Conservation (phyloP, 2,113 vertebrate species). For the Melanerpes aurifrons region DNA sequence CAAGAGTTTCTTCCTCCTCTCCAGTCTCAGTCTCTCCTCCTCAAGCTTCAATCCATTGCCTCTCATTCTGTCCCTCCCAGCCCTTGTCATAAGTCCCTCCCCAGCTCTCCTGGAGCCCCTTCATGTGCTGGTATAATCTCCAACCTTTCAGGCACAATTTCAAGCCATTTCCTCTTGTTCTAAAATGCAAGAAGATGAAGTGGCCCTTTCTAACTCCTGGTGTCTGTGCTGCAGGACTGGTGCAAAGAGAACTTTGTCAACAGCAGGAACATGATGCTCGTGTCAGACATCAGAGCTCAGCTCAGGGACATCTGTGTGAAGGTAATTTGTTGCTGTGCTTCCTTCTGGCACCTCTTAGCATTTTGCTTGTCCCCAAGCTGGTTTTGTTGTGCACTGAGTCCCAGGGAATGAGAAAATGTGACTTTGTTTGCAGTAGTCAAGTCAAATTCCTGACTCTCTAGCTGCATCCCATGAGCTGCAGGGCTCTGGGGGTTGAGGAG, state of each 20-base stretch:
- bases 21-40: no score
- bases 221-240: conserved; percentile 85
- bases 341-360: background rate
- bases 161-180: no score
- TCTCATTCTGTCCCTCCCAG: no score
- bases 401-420: background rate
- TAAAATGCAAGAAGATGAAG: no score
- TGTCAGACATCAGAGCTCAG: conserved; percentile 89
- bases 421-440: background rate
- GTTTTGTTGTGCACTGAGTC: background rate
- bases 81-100: no score
- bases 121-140: no score
- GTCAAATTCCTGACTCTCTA: background rate
- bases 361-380: background rate
- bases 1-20: no score
- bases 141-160: no score
- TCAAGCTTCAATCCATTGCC: no score
- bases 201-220: background rate
- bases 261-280: conserved; percentile 91
- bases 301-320: conserved; percentile 93
- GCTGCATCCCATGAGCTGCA: background rate
- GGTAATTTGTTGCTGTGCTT: conserved; percentile 75
- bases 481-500: background rate
- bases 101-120: no score
- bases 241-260: conserved; percentile 96